Base-by-base conservation (phyloP, 1,140 invertebrate species). In the Drosophila nasuta region DNA sequence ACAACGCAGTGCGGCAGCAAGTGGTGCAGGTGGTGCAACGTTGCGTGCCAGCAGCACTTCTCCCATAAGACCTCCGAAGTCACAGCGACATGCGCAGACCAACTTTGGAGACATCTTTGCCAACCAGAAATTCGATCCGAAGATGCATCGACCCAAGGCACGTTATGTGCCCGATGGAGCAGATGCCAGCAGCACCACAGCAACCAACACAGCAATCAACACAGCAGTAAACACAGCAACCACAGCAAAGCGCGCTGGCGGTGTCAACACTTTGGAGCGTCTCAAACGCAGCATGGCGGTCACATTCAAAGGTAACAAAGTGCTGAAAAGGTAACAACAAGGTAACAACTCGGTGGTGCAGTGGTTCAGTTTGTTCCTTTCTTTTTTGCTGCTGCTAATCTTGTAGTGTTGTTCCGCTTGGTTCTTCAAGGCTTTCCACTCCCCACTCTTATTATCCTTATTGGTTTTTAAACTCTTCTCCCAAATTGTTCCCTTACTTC, bases 111-210 rank as follows among this genome's bases (percentile, higher is more conserved):
- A 96, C 76, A 83, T 94, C n/a, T 95, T 96, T 70, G 94, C 94
- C 65, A 94, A 95, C 82, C 95, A 96, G 93, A 93, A 93, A 38
- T 97, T 96, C 83, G 95, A 97, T 92, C 96, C 96, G 1, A 94
- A 94, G 48, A 95, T 95, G 51, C 96, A 97, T 91, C 94, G 95
- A 25, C 96, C 96, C 10, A 95, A 94, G 70, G 96, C 95, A 78
- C 95, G 96, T 28, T 97, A 97, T 86, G 95, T 96, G 78, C 96
- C 96, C 7, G 91, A 92, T 1, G 88, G 79, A 0, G 91, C 88
- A 45, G 76, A 83, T 11, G 65, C 43, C 3, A 15, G 13, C 2
- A 48, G 13, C 48, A n/a, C 35, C 41, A 52, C 54, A 83, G 17
- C 7, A n/a, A 13, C 52, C 15, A 11, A 1, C 41, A 52, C 54